Base-by-base conservation (phyloP, 2,797 vertebrate genomes). In the Allobates femoralis region DNA sequence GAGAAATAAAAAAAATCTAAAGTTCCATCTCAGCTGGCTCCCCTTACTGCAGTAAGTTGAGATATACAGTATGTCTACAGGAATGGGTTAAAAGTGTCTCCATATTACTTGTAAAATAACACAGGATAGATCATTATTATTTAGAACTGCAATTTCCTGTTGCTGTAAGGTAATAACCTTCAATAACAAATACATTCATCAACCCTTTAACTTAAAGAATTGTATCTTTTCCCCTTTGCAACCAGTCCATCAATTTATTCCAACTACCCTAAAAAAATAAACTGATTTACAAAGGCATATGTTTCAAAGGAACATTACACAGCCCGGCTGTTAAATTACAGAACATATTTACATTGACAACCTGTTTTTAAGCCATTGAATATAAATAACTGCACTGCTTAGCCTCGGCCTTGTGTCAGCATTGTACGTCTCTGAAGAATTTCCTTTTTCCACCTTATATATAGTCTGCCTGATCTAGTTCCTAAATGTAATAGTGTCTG, bases 341-440 rank as follows among this genome's bases (percentile, higher is more conserved):
- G 50, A 79, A 79, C 64, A 69, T 85, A 85, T 85, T 85, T 85
- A 85, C 84, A 69, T 71, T 69, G 84, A 85, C 84, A 85, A 66
- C 51, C 62, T 79, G 32, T n/a, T 79, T 79, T 79, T 71, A 0
- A 79, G 62, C 74, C 71, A 71, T 78, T 85, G 76, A 79, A 79
- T 69, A 85, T 85, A 85, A 79, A 85, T 79, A 78, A 85, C 51
- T n/a, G 15, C 23, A 60, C 41, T 73, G 64, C 10, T 37, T 85
- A 28, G 76, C 75, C 64, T 26, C 30, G 23, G 62, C 51, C 84
- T 71, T 79, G 62, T 85, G 84, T 85, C 64, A 85, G 76, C 64
- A 85, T 37, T 21, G 37, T 85, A 79, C 21, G 51, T 79, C 30
- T 85, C 69, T 75, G 67, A 79, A 79, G 75, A 79, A 79, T 79